Conservation (phyloP, 2,888 invertebrate genomes). For the Bellardia bayeri region DNA sequence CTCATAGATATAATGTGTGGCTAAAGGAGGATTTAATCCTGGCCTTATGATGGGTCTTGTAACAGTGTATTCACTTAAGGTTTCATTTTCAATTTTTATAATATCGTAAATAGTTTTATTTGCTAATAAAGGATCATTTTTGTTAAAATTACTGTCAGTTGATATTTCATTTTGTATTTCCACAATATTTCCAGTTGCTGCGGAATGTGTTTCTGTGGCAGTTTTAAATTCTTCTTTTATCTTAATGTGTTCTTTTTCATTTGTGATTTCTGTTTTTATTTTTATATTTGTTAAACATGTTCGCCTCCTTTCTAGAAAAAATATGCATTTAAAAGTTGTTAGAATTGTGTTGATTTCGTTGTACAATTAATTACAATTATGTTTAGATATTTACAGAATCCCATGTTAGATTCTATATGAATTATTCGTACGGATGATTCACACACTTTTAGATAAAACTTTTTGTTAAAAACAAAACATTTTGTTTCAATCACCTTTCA, state of each 20-base stretch:
- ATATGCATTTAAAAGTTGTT: conserved; percentile 36
- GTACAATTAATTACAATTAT: neutral
- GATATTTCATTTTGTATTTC: conserved; percentile 7
- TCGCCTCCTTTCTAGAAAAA: conserved; percentile 33
- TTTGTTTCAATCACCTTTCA: no score
- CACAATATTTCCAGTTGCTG: neutral
- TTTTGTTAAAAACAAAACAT: no score
- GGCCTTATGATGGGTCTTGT: conserved; percentile 1
- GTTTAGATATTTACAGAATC: conserved; percentile 8
- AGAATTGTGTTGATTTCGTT: neutral
- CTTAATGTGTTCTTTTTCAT: neutral
- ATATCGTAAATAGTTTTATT: neutral
- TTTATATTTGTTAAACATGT: neutral
- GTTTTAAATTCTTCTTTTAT: conserved; percentile 13
- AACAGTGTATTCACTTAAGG: conserved; percentile 8
- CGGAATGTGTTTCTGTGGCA: neutral
- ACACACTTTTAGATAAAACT: neutral
- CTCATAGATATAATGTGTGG: neutral
- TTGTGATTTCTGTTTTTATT: conserved; percentile 6
- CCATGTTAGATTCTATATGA: conserved; percentile 4
- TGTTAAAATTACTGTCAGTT: neutral
- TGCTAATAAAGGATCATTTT: neutral
- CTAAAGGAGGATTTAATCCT: neutral
- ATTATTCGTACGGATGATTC: neutral
- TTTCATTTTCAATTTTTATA: conserved; percentile 45